Evolutionary conservation across 30 jellyfish, hydroid and myxozoan species (phyloP).

Genomic region (Clytia hemisphaerica): DNA sequence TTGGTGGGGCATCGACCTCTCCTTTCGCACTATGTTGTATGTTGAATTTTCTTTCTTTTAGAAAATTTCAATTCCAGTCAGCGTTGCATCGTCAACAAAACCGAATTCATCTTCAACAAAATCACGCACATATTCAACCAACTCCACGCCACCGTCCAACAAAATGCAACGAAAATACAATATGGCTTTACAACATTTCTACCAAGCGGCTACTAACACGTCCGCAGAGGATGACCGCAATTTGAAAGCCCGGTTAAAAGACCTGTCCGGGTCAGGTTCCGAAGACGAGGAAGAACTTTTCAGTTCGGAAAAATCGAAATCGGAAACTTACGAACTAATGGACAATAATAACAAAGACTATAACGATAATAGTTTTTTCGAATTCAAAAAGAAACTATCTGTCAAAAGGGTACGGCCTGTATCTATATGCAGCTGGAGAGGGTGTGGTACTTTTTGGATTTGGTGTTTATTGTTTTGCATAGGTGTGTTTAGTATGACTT

Average conservation of each 20-base stretch:
- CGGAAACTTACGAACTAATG: slow-evolving; percentile 17
- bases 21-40: too few species aligned
- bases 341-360: slow-evolving; percentile 10
- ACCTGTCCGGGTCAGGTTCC: neutral
- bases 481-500: slow-evolving; percentile 1
- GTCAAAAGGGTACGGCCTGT: slow-evolving; percentile 10
- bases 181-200: slow-evolving; percentile 54
- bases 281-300: slow-evolving; percentile 16
- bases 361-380: neutral
- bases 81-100: too few species aligned
- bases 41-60: too few species aligned
- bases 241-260: neutral
- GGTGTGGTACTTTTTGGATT: slow-evolving; percentile 1
- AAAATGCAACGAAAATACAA: slow-evolving; percentile 55
- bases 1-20: too few species aligned
- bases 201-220: slow-evolving; percentile 53
- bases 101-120: too few species aligned
- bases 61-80: too few species aligned
- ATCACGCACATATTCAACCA: neutral
- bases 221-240: neutral
- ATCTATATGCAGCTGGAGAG: slow-evolving; percentile 8
- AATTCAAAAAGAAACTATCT: slow-evolving; percentile 1
- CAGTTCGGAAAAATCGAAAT: neutral
- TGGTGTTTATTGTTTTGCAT: slow-evolving; percentile 5
- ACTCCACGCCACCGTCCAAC: too few species aligned